Evolutionary conservation across 1,140 invertebrate species (phyloP).

Genomic region (Drosophila nigrodunni): DNA sequence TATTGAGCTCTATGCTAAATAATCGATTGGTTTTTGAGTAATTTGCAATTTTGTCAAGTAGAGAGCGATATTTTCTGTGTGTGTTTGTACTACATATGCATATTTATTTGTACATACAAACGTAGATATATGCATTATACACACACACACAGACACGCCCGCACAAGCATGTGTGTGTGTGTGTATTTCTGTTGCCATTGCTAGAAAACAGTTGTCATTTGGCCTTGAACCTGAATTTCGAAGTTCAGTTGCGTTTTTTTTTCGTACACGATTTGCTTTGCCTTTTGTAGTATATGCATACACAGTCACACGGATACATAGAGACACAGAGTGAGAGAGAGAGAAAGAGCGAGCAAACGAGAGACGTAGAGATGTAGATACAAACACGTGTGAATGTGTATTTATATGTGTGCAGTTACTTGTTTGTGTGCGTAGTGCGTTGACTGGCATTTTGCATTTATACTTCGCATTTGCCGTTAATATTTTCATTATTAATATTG

Average conservation of each 20-base stretch:
- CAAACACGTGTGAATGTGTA: not conserved
- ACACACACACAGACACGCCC: slow-evolving; percentile 4
- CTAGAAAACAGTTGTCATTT: slow-evolving; percentile 66
- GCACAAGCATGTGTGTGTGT: not conserved
- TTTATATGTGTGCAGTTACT: not conserved
- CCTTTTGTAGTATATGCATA: slow-evolving; percentile 48
- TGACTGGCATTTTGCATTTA: slow-evolving; percentile 33
- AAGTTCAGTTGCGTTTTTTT: slow-evolving; percentile 63
- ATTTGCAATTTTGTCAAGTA: slow-evolving; percentile 19
- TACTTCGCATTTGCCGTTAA: slow-evolving; percentile 1
- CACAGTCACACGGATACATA: not conserved
- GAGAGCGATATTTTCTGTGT: slow-evolving; percentile 18
- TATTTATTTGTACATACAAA: slow-evolving; percentile 2
- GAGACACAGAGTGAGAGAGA: not conserved
- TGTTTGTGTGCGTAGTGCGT: slow-evolving; percentile 19
- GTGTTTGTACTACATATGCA: not conserved
- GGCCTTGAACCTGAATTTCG: slow-evolving; percentile 79
- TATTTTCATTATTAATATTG: not conserved
- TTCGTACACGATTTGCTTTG: slow-evolving; percentile 49
- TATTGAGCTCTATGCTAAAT: slow-evolving; percentile 6
- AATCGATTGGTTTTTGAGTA: slow-evolving; percentile 24
- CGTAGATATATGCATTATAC: not conserved
- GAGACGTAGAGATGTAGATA: not conserved
- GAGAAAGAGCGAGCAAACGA: not conserved
- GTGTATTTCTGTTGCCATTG: slow-evolving; percentile 33